phyloP scores from a whole-genome alignment of 2,888 invertebrate species.

The Oscheius sp. region DNA sequence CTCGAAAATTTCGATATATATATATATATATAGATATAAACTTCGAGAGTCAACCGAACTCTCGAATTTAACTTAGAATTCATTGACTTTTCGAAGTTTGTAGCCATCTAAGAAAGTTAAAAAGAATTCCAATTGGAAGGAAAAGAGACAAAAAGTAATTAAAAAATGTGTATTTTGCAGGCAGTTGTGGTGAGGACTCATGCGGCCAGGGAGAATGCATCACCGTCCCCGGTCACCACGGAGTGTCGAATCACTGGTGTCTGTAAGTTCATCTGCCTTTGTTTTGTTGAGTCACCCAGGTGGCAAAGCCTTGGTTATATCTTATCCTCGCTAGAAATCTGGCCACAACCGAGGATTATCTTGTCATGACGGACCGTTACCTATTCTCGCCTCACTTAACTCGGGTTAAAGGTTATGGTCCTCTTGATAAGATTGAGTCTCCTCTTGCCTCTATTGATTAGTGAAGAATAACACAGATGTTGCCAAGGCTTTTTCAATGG shows the following conservation, averaged over 20 bases:
- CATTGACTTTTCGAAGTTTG: too few species aligned
- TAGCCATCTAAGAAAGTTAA: too few species aligned
- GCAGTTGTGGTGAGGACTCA: conserved; percentile 9
- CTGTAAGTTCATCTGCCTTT: conserved; percentile 6
- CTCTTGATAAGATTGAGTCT: conserved; percentile 10
- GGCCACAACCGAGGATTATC: conserved; percentile 20
- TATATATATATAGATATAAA: too few species aligned
- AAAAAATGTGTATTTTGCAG: not conserved
- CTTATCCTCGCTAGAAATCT: conserved; percentile 2
- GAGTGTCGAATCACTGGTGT: conserved; percentile 15
- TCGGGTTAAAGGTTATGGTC: not conserved
- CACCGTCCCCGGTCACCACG: not conserved
- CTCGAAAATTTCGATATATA: too few species aligned
- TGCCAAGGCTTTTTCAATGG: conserved; percentile 4
- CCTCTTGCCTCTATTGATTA: conserved; percentile 8
- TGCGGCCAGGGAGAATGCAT: conserved; percentile 13
- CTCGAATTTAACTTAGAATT: too few species aligned
- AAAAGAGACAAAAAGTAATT: too few species aligned
- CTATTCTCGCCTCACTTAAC: not conserved
- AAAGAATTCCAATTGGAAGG: too few species aligned
- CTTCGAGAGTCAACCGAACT: too few species aligned
- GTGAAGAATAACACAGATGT: not conserved
- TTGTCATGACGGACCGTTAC: conserved; percentile 20
- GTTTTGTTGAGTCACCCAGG: conserved; percentile 15
- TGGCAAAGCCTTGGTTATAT: not conserved